Percentiles rank a stretch among this genome's conserved stretches.
Conservation (phyloP, 2,113 vertebrate species). For the Puma concolor region DNA sequence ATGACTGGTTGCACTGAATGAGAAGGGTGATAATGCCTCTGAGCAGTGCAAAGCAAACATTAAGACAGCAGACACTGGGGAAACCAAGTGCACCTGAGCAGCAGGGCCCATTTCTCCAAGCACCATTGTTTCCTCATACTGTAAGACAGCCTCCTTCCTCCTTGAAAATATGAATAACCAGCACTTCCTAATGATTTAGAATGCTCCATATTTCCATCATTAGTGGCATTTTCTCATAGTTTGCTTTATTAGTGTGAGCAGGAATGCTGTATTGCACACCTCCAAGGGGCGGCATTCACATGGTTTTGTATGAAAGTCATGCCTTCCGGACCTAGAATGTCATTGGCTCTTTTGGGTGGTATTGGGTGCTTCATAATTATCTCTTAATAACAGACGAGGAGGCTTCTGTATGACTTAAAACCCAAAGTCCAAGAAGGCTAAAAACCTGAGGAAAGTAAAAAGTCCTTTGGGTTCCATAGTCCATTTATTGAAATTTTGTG, state of each 20-base stretch:
- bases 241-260: background rate
- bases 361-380: background rate
- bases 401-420: constrained; percentile 7
- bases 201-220: background rate
- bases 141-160: background rate
- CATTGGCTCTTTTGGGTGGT: background rate
- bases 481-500: background rate
- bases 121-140: background rate
- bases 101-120: background rate
- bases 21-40: constrained; percentile 69
- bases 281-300: background rate
- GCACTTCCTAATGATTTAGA: background rate
- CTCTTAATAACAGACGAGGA: background rate
- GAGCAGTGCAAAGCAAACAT: constrained; percentile 80
- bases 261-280: background rate
- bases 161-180: background rate
- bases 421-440: background rate
- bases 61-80: constrained; percentile 23
- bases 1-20: constrained; percentile 48
- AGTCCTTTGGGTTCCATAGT: background rate
- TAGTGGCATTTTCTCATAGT: background rate
- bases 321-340: background rate
- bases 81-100: constrained; percentile 3
- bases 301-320: background rate
- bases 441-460: background rate